These are phyloP conservation scores for Hemistola chrysoprasaria DNA, from an alignment of 2,888 invertebrate genomes.

Conservation along the genomic window DNA sequence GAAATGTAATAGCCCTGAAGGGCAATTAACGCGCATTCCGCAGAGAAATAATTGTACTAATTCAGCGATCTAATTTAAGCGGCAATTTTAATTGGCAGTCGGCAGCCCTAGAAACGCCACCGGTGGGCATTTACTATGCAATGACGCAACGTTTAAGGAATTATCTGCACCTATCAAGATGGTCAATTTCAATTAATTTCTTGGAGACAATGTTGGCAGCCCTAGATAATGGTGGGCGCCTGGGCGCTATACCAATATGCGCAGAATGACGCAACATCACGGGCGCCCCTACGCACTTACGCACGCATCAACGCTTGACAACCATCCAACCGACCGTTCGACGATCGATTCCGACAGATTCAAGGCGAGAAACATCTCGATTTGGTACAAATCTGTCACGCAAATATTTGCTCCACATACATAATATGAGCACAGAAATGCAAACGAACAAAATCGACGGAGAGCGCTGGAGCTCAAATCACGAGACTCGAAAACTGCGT, in stretches of 20 bases:
- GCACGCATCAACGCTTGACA: slow-evolving; percentile 7
- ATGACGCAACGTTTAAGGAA: slow-evolving; percentile 15
- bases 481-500: too few relatives aligned
- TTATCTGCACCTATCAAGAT: slow-evolving; percentile 2
- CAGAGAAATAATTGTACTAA: slow-evolving; percentile 5
- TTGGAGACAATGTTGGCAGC: slow-evolving; percentile 12
- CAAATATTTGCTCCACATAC: slow-evolving; percentile 15
- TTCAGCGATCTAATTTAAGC: slow-evolving; percentile 1
- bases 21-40: slow-evolving; percentile 6
- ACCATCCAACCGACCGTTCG: too few relatives aligned
- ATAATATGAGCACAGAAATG: slow-evolving; percentile 3
- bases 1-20: slow-evolving; percentile 9
- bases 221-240: slow-evolving; percentile 19
- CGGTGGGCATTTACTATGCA: slow-evolving; percentile 7
- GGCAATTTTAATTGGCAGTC: slow-evolving; percentile 11
- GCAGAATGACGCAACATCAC: slow-evolving; percentile 24
- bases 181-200: slow-evolving; percentile 1
- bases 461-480: neutral
- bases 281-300: slow-evolving; percentile 19
- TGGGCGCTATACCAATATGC: slow-evolving; percentile 6
- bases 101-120: slow-evolving; percentile 14
- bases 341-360: slow-evolving; percentile 6
- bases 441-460: slow-evolving; percentile 2
- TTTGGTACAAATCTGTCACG: slow-evolving; percentile 16
- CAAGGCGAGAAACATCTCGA: slow-evolving; percentile 9